Evolutionary conservation across 2,888 invertebrate genomes (phyloP), one percentile per base, ranked within the genome.

Genomic region (Vesta saturnalis): DNA sequence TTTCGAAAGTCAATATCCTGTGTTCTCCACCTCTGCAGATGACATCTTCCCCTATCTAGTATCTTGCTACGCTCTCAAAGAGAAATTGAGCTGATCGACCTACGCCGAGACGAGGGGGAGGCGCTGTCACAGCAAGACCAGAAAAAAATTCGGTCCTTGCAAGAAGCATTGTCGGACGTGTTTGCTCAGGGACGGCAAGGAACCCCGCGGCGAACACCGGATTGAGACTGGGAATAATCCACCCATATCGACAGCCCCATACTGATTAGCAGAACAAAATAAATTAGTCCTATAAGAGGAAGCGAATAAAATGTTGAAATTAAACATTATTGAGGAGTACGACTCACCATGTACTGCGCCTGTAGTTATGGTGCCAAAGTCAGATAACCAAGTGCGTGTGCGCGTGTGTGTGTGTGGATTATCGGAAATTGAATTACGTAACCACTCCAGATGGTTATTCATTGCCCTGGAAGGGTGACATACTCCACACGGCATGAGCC

Each of bases 341-440:
- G 46, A 58, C 12, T 47, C 59, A 1, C 23, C 59, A 0, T 64
- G 64, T 30, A 35, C 64, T 1, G 19, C 64, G 1, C 49, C 58
- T 10, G 21, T 63, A n/a, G 35, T 56, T 6, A 19, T 49, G 21
- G 47, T 63, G 1, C 22, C 63, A 1, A 63, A 55, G 18, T 39
- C 21, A 14, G 39, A 63, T 43, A 14, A 19, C 0, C n/a, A 10
- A 10, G 3, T 55, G n/a, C 19, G 22, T 1, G 56, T 63, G 6
- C 39, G 56, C 16, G 16, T 56, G n/a, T n/a, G n/a, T n/a, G n/a
- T n/a, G n/a, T n/a, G n/a, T n/a, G n/a, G n/a, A n/a, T n/a, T n/a
- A n/a, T n/a, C n/a, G n/a, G n/a, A n/a, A n/a, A n/a, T n/a, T n/a
- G n/a, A n/a, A n/a, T n/a, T n/a, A n/a, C n/a, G n/a, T n/a, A n/a